phyloP scores from a whole-genome alignment of 2,797 vertebrate genomes.

The Syndactyla subalaris region DNA sequence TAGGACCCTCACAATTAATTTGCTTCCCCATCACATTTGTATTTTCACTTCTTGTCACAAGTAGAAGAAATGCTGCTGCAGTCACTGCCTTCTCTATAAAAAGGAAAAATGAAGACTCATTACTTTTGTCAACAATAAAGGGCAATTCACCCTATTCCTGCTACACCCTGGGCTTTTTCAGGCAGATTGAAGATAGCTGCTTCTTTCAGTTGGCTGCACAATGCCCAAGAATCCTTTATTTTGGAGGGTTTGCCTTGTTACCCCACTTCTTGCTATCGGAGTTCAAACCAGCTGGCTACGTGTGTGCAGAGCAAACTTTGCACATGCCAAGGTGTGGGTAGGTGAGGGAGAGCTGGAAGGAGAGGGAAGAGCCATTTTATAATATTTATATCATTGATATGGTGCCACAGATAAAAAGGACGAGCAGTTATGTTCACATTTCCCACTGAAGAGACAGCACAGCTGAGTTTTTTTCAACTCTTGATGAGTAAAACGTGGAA shows the following conservation, averaged over 20 bases:
- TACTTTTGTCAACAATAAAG: not conserved
- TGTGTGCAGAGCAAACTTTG: not conserved
- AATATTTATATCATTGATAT: not conserved
- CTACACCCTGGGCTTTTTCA: not conserved
- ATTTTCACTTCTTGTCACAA: constrained; percentile 16
- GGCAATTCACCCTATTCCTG: not conserved
- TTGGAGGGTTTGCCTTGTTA: not conserved
- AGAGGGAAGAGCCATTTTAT: not conserved
- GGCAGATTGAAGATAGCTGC: not conserved
- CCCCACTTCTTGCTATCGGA: not conserved
- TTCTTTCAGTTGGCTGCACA: not conserved
- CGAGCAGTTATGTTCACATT: not conserved
- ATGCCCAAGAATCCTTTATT: not conserved
- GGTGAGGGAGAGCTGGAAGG: not conserved
- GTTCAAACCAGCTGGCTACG: not conserved
- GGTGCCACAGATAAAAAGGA: not conserved
- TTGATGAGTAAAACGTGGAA: not conserved
- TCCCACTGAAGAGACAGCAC: not conserved
- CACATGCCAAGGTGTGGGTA: fast-evolving
- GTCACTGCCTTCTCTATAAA: not conserved
- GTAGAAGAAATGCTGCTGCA: not conserved
- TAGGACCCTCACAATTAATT: constrained; percentile 57
- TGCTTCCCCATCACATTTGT: not conserved
- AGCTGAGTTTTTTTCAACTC: not conserved
- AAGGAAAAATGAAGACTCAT: not conserved